Conservation (phyloP, 2,113 vertebrate species). For the Hyaena hyaena region DNA sequence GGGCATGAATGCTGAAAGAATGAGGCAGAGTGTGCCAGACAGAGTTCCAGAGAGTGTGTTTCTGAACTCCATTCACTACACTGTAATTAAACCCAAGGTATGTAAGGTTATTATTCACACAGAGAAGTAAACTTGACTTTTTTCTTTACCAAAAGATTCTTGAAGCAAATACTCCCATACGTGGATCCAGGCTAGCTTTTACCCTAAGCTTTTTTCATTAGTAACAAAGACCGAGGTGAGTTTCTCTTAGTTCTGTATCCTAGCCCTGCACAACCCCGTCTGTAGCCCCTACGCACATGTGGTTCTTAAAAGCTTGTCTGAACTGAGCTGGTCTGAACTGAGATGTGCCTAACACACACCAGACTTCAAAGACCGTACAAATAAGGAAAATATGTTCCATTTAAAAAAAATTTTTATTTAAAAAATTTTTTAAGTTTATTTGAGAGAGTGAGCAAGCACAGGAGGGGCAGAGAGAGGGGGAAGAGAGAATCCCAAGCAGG, state of each 20-base stretch:
- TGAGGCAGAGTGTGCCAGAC: no score
- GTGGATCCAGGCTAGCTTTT: not conserved
- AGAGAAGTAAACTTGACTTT: not conserved
- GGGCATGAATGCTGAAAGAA: not conserved
- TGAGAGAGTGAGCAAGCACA: no score
- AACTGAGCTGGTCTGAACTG: not conserved
- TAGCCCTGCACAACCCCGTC: not conserved
- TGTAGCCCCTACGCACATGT: not conserved
- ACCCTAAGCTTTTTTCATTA: not conserved
- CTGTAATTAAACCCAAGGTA: not conserved
- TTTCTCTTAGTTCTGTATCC: not conserved
- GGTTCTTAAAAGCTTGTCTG: not conserved
- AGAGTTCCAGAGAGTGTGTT: not conserved
- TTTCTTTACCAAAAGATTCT: not conserved
- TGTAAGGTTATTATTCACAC: not conserved
- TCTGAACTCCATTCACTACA: not conserved
- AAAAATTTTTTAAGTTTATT: not conserved
- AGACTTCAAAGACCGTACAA: not conserved
- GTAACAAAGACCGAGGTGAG: not conserved
- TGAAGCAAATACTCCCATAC: not conserved
- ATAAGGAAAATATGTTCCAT: not conserved
- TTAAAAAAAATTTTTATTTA: not conserved
- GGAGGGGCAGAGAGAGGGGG: no score
- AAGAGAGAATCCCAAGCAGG: no score
- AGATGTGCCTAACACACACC: not conserved